Evolutionary conservation across 1,140 invertebrate species (phyloP), one percentile per base, ranked within the genome.

Genomic region (Drosophila aff.): DNA sequence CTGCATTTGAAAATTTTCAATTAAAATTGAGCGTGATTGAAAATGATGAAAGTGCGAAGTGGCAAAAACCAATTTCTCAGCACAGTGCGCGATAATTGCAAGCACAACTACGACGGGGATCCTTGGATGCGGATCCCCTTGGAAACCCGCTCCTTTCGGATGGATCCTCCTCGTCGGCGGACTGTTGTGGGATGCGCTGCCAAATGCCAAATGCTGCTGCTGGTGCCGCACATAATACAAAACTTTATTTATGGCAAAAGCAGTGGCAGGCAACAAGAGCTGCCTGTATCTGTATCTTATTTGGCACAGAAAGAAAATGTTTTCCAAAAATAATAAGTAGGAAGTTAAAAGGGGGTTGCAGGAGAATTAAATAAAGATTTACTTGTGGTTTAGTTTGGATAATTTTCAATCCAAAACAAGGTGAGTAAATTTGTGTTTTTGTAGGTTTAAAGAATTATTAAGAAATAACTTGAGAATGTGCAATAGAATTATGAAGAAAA

Each of bases 1-100:
- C 33, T 69, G 69, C 77, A 82, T 74, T 74, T 74, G 75, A 82
- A 72, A 79, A 82, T 91, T 90, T 90, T 90, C 85, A 90, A 90
- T 90, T 90, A 90, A 90, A 90, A 90, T 90, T 90, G 86, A 90
- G 84, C 85, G 68, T 91, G 85, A 90, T 90, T 90, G 85, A 90
- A 90, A 90, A 90, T 90, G 82, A 85, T 82, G 86, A 90, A 85
- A 90, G 86, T 90, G 81, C 86, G 82, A 90, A 91, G 85, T 90
- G 85, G 85, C 85, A 90, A 90, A 90, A 90, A 91, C 64, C 85
- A 90, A 90, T 90, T 90, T 90, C 85, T 90, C 86, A 90, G 85
- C 85, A 82, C 81, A 85, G 85, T 91, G 79, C 80, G 79, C 85
- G 82, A 91, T 90, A 90, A 90, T 90, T 90, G 85, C 71, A 61